A percentile compares a stretch with the other conserved stretches of the same genome.
Conservation (phyloP, 2,113 vertebrate genomes). For the Rhea americana region DNA sequence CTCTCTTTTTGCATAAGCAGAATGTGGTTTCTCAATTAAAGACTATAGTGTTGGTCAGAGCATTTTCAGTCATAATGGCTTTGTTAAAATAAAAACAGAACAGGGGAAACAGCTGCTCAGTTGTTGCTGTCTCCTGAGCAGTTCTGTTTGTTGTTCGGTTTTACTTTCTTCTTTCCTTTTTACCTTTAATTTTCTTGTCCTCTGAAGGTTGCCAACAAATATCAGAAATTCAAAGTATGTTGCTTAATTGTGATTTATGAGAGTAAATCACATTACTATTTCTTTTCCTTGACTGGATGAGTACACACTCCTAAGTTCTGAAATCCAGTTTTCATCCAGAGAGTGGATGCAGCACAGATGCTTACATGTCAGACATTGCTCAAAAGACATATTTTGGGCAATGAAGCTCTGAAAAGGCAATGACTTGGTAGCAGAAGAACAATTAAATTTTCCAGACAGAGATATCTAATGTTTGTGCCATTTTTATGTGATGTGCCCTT, state of each 20-base stretch:
- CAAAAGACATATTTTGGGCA: not conserved
- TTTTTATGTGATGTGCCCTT: not conserved
- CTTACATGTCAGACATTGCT: conserved; percentile 6
- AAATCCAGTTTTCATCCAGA: not conserved
- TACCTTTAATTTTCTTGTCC: not conserved
- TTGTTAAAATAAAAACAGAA: not conserved
- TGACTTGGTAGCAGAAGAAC: not conserved
- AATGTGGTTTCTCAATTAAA: not conserved
- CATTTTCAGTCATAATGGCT: not conserved
- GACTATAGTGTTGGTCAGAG: not conserved
- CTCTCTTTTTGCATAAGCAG: not conserved
- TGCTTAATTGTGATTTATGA: conserved; percentile 3
- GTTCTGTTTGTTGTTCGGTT: not conserved
- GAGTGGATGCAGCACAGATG: not conserved
- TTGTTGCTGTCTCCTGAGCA: not conserved
- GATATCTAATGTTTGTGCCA: not conserved
- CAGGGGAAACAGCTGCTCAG: not conserved
- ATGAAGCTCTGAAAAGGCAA: not conserved
- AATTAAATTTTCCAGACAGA: not conserved
- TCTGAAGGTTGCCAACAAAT: not conserved
- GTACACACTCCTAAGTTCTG: not conserved
- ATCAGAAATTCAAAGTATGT: not conserved
- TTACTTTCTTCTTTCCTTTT: not conserved
- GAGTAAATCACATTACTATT: not conserved
- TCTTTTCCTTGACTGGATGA: conserved; percentile 9